These are phyloP conservation scores for Microcebus lehilahytsara DNA, from an alignment of 2,113 vertebrate genomes.

Conservation along the genomic window DNA sequence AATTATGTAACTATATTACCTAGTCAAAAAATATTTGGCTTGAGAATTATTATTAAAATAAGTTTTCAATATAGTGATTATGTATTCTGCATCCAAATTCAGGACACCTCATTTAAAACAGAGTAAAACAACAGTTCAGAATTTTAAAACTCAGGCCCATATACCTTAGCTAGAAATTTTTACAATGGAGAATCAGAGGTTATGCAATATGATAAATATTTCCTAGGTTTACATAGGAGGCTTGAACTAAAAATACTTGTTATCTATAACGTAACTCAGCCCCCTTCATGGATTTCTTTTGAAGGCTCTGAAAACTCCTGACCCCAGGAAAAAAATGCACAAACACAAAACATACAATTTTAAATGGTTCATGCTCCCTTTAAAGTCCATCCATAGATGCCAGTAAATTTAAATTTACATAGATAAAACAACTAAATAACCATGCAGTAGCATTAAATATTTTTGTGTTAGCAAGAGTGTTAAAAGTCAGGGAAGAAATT, in stretches of 20 bases:
- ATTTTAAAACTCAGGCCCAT: not conserved
- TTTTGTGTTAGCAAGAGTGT: not conserved
- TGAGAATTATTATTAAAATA: constrained; percentile 9
- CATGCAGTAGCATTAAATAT: not conserved
- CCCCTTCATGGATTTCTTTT: not conserved
- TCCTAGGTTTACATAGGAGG: not conserved
- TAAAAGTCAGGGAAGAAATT: not conserved
- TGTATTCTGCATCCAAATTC: not conserved
- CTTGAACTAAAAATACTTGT: not conserved
- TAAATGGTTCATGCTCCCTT: not conserved
- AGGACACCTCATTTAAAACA: not conserved
- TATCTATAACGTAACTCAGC: not conserved
- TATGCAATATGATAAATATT: not conserved
- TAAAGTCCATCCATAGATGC: not conserved
- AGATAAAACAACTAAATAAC: not conserved
- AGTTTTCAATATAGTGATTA: not conserved
- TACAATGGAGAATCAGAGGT: not conserved
- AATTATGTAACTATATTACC: not conserved
- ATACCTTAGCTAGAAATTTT: not conserved
- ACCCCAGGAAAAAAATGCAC: not conserved
- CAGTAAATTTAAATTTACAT: not conserved
- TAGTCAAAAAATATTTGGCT: constrained; percentile 25
- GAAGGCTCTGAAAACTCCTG: not conserved
- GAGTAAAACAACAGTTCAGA: not conserved
- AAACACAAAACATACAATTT: not conserved